Conservation (phyloP, 2,113 vertebrate species). For the Psilopogon haemacephalus region DNA sequence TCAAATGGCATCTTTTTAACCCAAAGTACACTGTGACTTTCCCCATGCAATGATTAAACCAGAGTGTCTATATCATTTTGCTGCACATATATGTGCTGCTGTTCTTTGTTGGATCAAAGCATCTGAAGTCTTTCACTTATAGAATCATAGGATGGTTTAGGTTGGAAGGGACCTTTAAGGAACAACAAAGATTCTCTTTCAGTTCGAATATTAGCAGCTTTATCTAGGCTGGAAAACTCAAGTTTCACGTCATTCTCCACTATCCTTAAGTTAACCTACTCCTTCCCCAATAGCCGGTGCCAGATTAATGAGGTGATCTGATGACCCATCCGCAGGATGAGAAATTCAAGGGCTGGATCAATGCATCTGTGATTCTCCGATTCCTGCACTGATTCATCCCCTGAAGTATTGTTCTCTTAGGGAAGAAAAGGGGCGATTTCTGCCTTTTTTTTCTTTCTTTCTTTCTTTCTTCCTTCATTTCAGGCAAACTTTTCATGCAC, state of each 20-base stretch:
- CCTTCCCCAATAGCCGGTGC: background rate
- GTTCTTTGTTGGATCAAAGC: background rate
- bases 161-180: no score
- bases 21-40: background rate
- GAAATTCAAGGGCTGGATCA: background rate
- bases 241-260: background rate
- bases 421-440: background rate
- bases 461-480: no score
- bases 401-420: background rate
- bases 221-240: background rate
- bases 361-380: no score
- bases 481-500: constrained; percentile 11
- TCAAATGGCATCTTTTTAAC: background rate
- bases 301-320: background rate
- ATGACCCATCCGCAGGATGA: background rate
- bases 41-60: background rate
- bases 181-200: background rate
- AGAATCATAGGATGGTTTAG: no score
- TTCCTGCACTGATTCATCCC: background rate
- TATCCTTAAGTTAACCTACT: background rate
- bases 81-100: background rate
- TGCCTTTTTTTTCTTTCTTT: background rate
- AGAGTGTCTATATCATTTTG: background rate
- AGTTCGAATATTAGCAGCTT: background rate
- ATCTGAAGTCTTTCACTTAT: background rate